Evolutionary conservation across 92 coral and sea anemone species (phyloP).

Genomic region (Meandrina meandrites): DNA sequence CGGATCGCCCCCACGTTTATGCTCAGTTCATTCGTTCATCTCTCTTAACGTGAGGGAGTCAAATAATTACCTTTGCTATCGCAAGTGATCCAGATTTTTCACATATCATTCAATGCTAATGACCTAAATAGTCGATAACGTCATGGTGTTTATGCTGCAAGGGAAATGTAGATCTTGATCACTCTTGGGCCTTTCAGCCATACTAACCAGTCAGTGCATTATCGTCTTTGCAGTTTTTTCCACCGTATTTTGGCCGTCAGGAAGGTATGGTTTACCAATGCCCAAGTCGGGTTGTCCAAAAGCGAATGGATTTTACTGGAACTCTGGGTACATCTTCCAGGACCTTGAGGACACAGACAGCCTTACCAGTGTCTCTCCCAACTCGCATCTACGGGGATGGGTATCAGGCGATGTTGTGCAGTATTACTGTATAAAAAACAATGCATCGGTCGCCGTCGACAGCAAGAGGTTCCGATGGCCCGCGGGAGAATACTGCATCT

Average conservation of each 20-base stretch:
- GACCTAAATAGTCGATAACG: not conserved
- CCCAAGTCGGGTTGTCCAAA: conserved; percentile 30
- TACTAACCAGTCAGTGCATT: not conserved
- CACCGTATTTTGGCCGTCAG: conserved; percentile 24
- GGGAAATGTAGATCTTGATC: not conserved
- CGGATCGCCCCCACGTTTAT: too few species aligned
- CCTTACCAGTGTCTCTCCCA: conserved; percentile 4
- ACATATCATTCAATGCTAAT: not conserved
- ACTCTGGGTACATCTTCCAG: conserved; percentile 19
- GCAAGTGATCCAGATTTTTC: not conserved
- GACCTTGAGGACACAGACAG: conserved; percentile 19
- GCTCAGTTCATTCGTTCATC: too few species aligned
- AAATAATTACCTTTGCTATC: too few species aligned
- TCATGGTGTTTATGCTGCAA: not conserved
- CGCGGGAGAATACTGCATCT: conserved; percentile 71
- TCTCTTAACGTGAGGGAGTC: too few species aligned
- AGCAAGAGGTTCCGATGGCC: conserved; percentile 62
- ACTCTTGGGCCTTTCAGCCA: not conserved
- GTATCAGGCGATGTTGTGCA: conserved; percentile 59
- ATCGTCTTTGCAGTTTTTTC: not conserved
- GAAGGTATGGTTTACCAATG: conserved; percentile 40
- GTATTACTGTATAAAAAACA: conserved; percentile 71
- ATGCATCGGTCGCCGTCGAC: conserved; percentile 15
- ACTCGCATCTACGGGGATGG: conserved; percentile 55
- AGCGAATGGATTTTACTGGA: conserved; percentile 20